Percentiles rank a stretch among this genome's conserved stretches.
These are phyloP conservation scores for Drosophila leontia DNA, from an alignment of 1,140 invertebrate species.

Conservation along the genomic window DNA sequence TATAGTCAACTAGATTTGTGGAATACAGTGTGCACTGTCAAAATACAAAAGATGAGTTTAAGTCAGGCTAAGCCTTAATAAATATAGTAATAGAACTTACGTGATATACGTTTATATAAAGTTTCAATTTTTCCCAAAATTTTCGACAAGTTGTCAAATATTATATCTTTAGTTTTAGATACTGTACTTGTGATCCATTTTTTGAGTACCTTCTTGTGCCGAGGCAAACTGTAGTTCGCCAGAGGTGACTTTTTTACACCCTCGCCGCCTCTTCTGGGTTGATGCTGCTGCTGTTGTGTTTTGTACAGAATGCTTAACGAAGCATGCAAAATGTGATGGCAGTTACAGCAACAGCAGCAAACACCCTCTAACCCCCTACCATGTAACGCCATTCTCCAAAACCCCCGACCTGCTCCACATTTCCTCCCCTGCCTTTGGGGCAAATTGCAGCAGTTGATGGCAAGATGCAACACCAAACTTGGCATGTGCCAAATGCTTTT, in stretches of 20 bases:
- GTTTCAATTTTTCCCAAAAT: not conserved
- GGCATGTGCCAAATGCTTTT: constrained; percentile 51
- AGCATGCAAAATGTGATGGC: constrained; percentile 79
- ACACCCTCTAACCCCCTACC: not conserved
- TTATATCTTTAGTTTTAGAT: not conserved
- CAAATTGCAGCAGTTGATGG: constrained; percentile 44
- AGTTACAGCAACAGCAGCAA: constrained; percentile 4
- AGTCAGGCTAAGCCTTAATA: too few relatives aligned
- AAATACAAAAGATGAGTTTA: not conserved
- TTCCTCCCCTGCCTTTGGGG: constrained; percentile 8
- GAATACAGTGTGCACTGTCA: not conserved
- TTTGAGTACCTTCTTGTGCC: not conserved
- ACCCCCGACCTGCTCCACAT: not conserved
- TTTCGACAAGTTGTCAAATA: not conserved
- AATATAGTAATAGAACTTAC: not conserved
- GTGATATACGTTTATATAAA: not conserved
- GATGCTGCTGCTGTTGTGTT: constrained; percentile 35
- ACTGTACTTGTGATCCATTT: not conserved
- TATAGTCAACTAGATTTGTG: not conserved
- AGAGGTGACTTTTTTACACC: constrained; percentile 1
- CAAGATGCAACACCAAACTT: constrained; percentile 24
- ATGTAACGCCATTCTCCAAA: not conserved
- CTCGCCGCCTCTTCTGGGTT: constrained; percentile 1
- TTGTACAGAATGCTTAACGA: constrained; percentile 78
- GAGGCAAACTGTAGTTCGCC: constrained; percentile 2